A percentile compares a stretch with the other conserved stretches of the same genome.
These are phyloP conservation scores for Apteryx mantelli DNA, from an alignment of 2,113 vertebrate genomes.

Conservation along the genomic window DNA sequence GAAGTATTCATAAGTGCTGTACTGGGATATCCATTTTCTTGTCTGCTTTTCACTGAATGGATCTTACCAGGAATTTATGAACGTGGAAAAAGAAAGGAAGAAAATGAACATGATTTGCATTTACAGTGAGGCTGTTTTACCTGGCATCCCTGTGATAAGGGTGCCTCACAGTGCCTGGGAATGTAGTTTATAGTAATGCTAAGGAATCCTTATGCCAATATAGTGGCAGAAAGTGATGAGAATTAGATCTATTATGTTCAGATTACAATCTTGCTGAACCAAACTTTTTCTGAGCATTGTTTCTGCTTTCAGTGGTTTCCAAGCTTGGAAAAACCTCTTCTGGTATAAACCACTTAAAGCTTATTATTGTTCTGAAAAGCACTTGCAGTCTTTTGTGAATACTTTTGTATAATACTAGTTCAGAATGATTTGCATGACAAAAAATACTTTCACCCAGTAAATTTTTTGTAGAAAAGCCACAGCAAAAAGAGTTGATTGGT, in stretches of 20 bases:
- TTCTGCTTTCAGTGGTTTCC: constrained; percentile 1
- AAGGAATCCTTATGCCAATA: neutral
- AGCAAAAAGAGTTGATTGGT: neutral
- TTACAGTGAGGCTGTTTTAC: neutral
- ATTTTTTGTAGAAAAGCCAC: constrained; percentile 20
- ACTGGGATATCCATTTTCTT: neutral
- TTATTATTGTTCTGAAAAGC: constrained; percentile 39
- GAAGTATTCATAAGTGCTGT: neutral
- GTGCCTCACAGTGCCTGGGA: neutral
- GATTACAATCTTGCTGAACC: neutral
- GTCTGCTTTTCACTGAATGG: neutral
- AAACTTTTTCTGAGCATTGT: neutral
- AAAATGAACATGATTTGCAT: neutral
- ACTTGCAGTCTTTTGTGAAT: constrained; percentile 27
- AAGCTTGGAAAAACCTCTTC: neutral
- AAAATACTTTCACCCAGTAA: neutral
- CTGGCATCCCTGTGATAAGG: neutral
- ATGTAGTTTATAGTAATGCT: neutral
- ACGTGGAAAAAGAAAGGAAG: neutral
- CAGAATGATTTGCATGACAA: constrained; percentile 65
- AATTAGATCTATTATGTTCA: neutral
- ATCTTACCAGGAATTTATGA: neutral
- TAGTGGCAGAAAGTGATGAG: neutral
- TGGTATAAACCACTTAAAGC: constrained; percentile 23
- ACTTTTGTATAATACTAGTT: constrained; percentile 53